Evolutionary conservation across 2,888 invertebrate species (phyloP).

Genomic region (Neria commutata): DNA sequence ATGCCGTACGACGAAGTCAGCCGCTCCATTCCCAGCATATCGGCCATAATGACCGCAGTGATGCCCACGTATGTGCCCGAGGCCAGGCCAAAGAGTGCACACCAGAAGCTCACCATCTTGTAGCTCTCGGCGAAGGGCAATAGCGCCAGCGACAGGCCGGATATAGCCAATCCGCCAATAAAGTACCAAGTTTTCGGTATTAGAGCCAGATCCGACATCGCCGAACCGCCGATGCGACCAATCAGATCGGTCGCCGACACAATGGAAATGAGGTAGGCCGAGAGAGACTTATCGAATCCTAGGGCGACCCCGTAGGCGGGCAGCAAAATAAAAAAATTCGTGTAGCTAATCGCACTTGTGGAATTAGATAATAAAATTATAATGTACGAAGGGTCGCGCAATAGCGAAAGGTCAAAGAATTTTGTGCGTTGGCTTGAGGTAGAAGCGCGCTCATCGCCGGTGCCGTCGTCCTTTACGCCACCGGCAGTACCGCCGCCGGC

Average conservation of each 20-base stretch:
- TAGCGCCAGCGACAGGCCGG: conserved; percentile 75
- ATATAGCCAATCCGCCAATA: conserved; percentile 77
- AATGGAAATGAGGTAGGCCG: conserved; percentile 77
- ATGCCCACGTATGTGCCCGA: conserved; percentile 86
- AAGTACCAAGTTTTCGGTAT: conserved; percentile 85
- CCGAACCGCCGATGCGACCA: conserved; percentile 84
- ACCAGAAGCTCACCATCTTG: conserved; percentile 70
- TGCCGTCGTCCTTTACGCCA: conserved; percentile 37
- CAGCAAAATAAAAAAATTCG: conserved; percentile 82
- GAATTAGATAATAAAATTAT: conserved; percentile 84
- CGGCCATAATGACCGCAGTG: conserved; percentile 86
- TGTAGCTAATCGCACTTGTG: conserved; percentile 85
- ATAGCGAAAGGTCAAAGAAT: conserved; percentile 75
- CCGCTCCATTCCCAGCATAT: conserved; percentile 83
- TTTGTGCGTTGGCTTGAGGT: conserved; percentile 60
- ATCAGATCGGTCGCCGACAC: conserved; percentile 82
- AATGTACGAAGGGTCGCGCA: conserved; percentile 80
- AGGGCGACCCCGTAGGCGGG: conserved; percentile 77
- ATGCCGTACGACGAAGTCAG: conserved; percentile 86
- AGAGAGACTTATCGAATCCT: conserved; percentile 73
- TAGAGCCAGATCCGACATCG: conserved; percentile 76
- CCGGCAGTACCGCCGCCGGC: conserved; percentile 17
- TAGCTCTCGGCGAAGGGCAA: conserved; percentile 75
- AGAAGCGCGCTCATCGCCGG: conserved; percentile 42
- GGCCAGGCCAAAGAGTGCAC: conserved; percentile 79